Evolutionary conservation across 2,888 invertebrate genomes (phyloP).

Genomic region (Eristalis arbustorum): DNA sequence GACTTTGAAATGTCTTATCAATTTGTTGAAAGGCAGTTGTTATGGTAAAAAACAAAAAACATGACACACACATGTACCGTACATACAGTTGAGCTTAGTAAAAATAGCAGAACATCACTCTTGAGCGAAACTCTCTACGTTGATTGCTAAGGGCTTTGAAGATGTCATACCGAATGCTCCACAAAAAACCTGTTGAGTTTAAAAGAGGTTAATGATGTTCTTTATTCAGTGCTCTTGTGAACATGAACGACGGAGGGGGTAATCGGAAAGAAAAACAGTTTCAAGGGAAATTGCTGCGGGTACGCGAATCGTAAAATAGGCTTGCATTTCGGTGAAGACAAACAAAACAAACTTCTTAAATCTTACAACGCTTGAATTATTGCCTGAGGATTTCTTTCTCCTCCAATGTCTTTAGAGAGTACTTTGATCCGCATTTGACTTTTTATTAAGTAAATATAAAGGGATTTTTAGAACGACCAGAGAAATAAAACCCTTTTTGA

Average conservation of each 20-base stretch:
- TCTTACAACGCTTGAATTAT: not conserved
- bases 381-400: not conserved
- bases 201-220: constrained; percentile 9
- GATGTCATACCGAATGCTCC: not conserved
- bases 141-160: not conserved
- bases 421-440: not conserved
- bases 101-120: constrained; percentile 3
- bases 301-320: not conserved
- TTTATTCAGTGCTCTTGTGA: not conserved
- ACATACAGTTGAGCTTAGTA: not conserved
- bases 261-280: not conserved
- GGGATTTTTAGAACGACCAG: too few species aligned
- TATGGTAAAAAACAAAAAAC: not conserved
- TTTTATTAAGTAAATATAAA: too few species aligned
- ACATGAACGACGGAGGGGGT: not conserved
- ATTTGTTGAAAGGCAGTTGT: constrained; percentile 1
- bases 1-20: not conserved
- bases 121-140: constrained; percentile 1
- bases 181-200: constrained; percentile 18
- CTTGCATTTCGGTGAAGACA: not conserved
- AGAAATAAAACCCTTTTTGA: too few species aligned
- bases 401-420: not conserved
- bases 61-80: not conserved
- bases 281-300: not conserved
- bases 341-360: not conserved